Evolutionary conservation across 2,113 vertebrate species (phyloP).

Genomic region (Chloebia gouldiae): DNA sequence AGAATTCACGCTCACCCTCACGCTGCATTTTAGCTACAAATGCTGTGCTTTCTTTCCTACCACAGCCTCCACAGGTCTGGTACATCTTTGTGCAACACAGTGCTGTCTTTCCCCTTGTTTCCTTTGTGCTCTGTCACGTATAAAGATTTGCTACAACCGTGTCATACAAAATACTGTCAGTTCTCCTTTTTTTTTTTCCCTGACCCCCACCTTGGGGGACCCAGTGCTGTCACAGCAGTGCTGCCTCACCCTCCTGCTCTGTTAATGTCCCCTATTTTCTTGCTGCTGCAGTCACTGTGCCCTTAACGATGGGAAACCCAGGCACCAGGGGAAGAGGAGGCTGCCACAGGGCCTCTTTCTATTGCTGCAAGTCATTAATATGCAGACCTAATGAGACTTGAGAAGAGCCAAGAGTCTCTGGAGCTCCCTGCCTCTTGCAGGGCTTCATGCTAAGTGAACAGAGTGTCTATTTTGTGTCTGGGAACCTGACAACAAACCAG

Average conservation of each 20-base stretch:
- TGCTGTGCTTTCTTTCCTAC: neutral
- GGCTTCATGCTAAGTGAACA: conserved; percentile 84
- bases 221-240: neutral
- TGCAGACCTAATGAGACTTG: conserved; percentile 86
- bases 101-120: neutral
- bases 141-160: neutral
- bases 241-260: neutral
- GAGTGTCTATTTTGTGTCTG: conserved; percentile 85
- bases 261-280: neutral
- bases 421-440: conserved; percentile 78
- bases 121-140: neutral
- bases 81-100: neutral
- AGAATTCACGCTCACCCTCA: neutral
- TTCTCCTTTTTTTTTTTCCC: neutral
- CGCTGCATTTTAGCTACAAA: neutral
- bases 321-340: conserved; percentile 56
- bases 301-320: conserved; percentile 68
- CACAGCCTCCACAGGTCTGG: neutral
- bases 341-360: conserved; percentile 78
- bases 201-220: neutral
- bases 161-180: neutral
- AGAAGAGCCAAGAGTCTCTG: conserved; percentile 81
- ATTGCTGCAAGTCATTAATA: conserved; percentile 88
- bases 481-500: conserved; percentile 84
- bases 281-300: conserved; percentile 47